phyloP scores from a whole-genome alignment of 2,113 vertebrate genomes.

The Sminthopsis crassicaudata region DNA sequence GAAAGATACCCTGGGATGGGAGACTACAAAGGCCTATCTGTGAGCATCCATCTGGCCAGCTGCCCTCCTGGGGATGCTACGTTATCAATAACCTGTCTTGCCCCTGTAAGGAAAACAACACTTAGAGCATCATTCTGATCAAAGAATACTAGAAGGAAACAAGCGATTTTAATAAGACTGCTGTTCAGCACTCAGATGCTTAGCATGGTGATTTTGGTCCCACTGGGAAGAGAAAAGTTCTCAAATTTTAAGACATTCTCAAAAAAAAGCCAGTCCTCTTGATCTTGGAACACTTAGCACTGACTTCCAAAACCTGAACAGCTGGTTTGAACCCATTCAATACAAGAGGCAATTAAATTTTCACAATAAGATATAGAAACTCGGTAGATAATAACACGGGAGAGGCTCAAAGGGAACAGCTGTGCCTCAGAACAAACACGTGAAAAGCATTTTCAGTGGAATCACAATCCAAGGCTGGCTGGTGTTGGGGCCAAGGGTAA shows the following conservation, averaged over 20 bases:
- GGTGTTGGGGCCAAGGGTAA: not conserved
- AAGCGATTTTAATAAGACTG: not conserved
- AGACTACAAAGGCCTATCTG: not conserved
- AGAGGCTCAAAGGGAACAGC: slow-evolving; percentile 47
- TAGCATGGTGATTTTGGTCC: slow-evolving; percentile 33
- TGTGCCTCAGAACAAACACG: slow-evolving; percentile 40
- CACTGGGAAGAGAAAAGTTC: slow-evolving; percentile 37
- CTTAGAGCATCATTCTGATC: not conserved
- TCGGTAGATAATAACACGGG: slow-evolving; percentile 59
- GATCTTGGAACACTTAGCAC: slow-evolving; percentile 56
- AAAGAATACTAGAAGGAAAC: not conserved
- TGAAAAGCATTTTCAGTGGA: not conserved
- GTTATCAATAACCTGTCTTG: not conserved
- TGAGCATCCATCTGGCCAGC: not conserved
- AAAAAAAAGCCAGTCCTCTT: not conserved
- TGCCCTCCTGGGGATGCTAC: not conserved
- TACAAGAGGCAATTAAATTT: slow-evolving; percentile 70
- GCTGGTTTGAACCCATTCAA: slow-evolving; percentile 58
- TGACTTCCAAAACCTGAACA: slow-evolving; percentile 59
- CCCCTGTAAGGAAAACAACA: not conserved
- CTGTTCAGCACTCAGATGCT: not conserved
- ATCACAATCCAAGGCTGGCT: not conserved
- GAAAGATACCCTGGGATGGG: not conserved
- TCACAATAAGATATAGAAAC: slow-evolving; percentile 60
- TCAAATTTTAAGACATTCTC: slow-evolving; percentile 21